Base-by-base conservation (phyloP, 2,888 invertebrate species). In the Heliconius charithonia region DNA sequence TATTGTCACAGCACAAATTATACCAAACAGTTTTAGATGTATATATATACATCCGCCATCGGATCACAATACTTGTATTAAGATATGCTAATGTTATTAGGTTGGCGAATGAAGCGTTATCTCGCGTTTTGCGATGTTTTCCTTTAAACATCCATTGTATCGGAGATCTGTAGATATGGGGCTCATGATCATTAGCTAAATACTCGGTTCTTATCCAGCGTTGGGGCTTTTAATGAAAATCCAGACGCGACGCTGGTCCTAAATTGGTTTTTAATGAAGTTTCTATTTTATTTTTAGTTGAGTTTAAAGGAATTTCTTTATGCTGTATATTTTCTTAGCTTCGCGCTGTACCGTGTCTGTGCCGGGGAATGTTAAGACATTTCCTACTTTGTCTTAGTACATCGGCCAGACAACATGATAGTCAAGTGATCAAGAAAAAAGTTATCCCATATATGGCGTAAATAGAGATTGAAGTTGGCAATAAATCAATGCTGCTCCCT, bases 51-150 rank as follows among this genome's bases (percentile, higher is more conserved):
- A 81, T 81, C 84, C 75, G 56, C 56, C 56, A 56, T 56, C 56
- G 45, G 71, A 77, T 79, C 83, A 85, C 84, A 82, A 83, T 84
- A 13, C 77, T 80, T 86, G 89, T 89, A 91, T 92, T 92, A 90
- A 91, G 91, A 92, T 92, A 92, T 92, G 92, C 91, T 88, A 92
- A 92, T 92, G 90, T 89, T 90, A 92, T 91, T 87, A 89, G 88
- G 88, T 87, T 89, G 87, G 85, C 87, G 82, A 80, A 74, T 74
- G 63, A 74, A 74, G 87, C 84, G 87, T 90, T 91, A 91, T 91
- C 91, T 89, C 88, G 88, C 85, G 89, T 89, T 89, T 89, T 86
- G 81, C 80, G 85, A 85, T 86, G 86, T 86, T 89, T 86, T 85
- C 87, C 70, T 62, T 75, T 87, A 86, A 85, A 86, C 85, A 84